phyloP scores from a whole-genome alignment of 2,113 vertebrate species.

The Naja naja region DNA sequence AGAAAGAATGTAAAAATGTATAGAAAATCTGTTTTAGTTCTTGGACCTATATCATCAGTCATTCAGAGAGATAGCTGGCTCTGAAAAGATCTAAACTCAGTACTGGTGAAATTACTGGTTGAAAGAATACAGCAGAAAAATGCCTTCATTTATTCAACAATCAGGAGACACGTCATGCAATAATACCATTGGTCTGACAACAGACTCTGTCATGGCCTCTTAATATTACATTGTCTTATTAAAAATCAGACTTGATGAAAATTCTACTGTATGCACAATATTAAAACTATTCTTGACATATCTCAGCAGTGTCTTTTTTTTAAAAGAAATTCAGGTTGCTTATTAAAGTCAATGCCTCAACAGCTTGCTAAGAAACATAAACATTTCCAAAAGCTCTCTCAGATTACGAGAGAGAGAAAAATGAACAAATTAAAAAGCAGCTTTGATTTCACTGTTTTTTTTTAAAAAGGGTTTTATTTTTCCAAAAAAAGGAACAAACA shows the following conservation, averaged over 20 bases:
- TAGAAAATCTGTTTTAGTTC: not conserved
- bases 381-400: not conserved
- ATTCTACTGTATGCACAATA: not conserved
- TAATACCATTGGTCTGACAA: not conserved
- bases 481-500: too few relatives aligned
- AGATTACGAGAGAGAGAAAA: accelerated
- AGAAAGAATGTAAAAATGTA: not conserved
- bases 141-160: not conserved
- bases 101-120: not conserved
- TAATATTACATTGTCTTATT: not conserved
- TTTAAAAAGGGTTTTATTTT: too few relatives aligned
- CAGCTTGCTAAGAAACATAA: not conserved
- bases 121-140: not conserved
- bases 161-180: not conserved
- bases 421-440: not conserved
- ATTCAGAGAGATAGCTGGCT: not conserved
- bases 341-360: not conserved
- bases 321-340: not conserved
- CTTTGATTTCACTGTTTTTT: not conserved
- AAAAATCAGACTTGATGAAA: not conserved
- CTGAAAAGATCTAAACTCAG: not conserved
- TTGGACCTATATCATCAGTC: not conserved
- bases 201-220: not conserved
- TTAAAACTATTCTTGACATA: slow-evolving; percentile 6
- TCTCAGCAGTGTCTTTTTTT: not conserved